A percentile compares a stretch with the other conserved stretches of the same genome.
Conservation (phyloP, 2,888 invertebrate species). For the Chorisops tibialis region DNA sequence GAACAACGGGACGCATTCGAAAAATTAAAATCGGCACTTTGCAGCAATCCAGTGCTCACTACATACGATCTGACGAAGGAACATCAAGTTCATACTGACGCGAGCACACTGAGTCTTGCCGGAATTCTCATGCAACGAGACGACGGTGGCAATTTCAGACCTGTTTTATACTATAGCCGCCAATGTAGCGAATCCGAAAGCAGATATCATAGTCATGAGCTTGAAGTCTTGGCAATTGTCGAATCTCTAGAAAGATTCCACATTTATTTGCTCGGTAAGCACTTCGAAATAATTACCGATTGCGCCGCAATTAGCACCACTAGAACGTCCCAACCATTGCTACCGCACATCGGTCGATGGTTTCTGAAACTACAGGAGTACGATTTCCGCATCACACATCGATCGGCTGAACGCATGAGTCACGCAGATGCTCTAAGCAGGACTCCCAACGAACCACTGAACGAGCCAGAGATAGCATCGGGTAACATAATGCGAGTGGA, state of each 20-base stretch:
- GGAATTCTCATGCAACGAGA: too few species aligned
- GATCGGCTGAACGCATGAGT: neutral
- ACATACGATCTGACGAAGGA: slow-evolving; percentile 36
- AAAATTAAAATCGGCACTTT: slow-evolving; percentile 36
- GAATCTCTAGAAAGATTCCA: too few species aligned
- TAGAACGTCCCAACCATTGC: too few species aligned
- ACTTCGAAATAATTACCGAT: too few species aligned
- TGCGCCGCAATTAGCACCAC: too few species aligned
- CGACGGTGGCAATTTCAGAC: too few species aligned
- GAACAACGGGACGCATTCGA: slow-evolving; percentile 39
- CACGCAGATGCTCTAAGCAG: slow-evolving; percentile 1
- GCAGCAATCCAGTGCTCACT: slow-evolving; percentile 37
- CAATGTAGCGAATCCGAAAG: too few species aligned
- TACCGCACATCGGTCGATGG: too few species aligned
- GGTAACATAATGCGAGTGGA: neutral
- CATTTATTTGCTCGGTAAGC: too few species aligned
- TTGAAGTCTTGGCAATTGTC: too few species aligned
- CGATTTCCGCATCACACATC: slow-evolving; percentile 7
- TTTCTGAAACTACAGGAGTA: neutral
- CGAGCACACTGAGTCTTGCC: slow-evolving; percentile 40
- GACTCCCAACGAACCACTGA: neutral
- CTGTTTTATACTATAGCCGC: too few species aligned
- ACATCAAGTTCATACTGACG: slow-evolving; percentile 44
- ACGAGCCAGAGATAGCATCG: neutral
- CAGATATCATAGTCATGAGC: too few species aligned